Conservation (phyloP, 2,888 invertebrate genomes). For the Himalopsyche tibetana region DNA sequence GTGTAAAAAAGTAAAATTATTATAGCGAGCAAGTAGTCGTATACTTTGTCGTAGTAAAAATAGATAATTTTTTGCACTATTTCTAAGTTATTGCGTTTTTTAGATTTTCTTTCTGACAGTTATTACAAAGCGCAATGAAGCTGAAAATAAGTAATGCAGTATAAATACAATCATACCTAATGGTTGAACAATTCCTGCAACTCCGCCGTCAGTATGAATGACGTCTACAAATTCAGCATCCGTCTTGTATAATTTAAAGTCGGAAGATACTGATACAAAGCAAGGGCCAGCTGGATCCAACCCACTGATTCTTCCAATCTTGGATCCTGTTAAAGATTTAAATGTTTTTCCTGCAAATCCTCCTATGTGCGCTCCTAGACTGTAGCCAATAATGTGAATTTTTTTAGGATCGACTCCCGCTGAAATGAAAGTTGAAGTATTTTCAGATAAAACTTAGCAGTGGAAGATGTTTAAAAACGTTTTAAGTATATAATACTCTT, state of each 20-base stretch:
- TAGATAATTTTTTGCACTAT: too few relatives aligned
- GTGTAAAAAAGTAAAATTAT: too few relatives aligned
- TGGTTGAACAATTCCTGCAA: slow-evolving; percentile 57
- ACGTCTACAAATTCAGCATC: slow-evolving; percentile 60
- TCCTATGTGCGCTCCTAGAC: slow-evolving; percentile 57
- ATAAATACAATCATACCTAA: slow-evolving; percentile 45
- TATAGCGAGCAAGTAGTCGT: too few relatives aligned
- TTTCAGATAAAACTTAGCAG: not conserved
- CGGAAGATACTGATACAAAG: slow-evolving; percentile 46
- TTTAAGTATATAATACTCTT: not conserved
- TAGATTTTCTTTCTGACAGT: too few relatives aligned
- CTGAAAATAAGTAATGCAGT: not conserved
- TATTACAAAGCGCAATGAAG: too few relatives aligned
- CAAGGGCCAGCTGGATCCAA: slow-evolving; percentile 64
- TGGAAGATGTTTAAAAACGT: not conserved
- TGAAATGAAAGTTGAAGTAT: slow-evolving; percentile 8
- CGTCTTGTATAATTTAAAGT: slow-evolving; percentile 31
- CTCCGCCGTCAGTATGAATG: slow-evolving; percentile 59
- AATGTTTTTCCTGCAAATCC: slow-evolving; percentile 55
- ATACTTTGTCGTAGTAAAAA: too few relatives aligned
- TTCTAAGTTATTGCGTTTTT: too few relatives aligned
- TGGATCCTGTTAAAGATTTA: slow-evolving; percentile 54
- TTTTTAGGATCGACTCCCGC: slow-evolving; percentile 47
- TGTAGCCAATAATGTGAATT: slow-evolving; percentile 56
- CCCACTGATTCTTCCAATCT: slow-evolving; percentile 51